Base-by-base conservation (phyloP, 2,797 vertebrate genomes). In the Myotis daubentonii region DNA sequence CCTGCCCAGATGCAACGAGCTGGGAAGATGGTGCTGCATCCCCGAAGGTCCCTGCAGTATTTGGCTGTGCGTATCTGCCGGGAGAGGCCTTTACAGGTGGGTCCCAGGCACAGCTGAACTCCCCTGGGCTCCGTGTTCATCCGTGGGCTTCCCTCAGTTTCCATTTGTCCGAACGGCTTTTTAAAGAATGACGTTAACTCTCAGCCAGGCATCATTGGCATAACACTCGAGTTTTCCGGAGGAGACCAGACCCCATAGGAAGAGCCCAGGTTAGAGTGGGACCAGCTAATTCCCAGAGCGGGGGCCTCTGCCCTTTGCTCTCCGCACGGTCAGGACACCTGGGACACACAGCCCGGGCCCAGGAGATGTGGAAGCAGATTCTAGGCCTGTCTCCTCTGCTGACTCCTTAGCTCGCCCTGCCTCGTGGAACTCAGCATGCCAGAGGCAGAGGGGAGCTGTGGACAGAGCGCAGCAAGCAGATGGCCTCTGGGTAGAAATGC, bases 151-250 rank as follows among this genome's bases (percentile, higher is more conserved):
- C 70, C 80, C 74, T 75, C 16, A 4, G 19, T 80, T 71, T 38
- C 51, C 7, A 5, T 66, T 94, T 62, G 41, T 96, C 53, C 44
- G 19, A 20, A 60, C 28, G 79, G 41, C 60, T 81, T 87, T 93
- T 80, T 15, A 83, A 91, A 83, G 81, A 91, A 89, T 80, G 81
- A 65, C 16, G 25, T 71, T 51, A 60, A 78, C 68, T 70, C 79
- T 49, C 23, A 51, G 30, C 9, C 4, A 68, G 57, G 15, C 66
- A 20, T 68, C 22, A 30, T 90, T 68, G 62, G n/a, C 28, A 1
- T 51, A 49, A 44, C 74, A 41, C 8, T 23, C 68, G 9, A 53
- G 41, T 36, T 0, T 55, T 62, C n/a, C 3, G 1, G 62, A 25
- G 16, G 82, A 84, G 19, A 60, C 44, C 71, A 30, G 47, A 33